Evolutionary conservation across 2,113 vertebrate species (phyloP).

Genomic region (Periophthalmodon schlosseri): DNA sequence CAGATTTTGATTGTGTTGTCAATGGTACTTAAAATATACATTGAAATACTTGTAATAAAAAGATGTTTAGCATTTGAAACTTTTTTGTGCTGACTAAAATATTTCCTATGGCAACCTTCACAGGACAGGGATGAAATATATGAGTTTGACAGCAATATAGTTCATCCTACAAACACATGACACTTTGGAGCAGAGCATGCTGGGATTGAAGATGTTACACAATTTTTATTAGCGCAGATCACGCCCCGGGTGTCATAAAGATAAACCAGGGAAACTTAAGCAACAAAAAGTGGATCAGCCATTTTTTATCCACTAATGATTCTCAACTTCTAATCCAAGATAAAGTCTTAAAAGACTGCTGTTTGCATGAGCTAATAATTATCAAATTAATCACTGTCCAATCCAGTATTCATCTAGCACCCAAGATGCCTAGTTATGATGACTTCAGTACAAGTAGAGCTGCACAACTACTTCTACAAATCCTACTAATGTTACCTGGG

Average conservation of each 20-base stretch:
- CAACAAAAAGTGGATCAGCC: conserved; percentile 48
- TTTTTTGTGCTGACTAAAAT: background rate
- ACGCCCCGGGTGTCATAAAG: conserved; percentile 71
- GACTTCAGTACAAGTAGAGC: background rate
- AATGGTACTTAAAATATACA: background rate
- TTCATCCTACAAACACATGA: background rate
- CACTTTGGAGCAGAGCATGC: conserved; percentile 23
- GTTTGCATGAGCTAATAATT: background rate
- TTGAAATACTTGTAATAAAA: background rate
- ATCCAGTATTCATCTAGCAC: background rate
- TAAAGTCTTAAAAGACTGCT: background rate
- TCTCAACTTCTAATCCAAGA: background rate
- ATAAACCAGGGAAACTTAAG: conserved; percentile 65
- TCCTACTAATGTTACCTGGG: too few relatives aligned
- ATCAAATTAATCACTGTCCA: background rate
- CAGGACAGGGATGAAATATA: background rate
- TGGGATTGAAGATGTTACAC: conserved; percentile 54
- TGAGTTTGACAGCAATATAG: background rate
- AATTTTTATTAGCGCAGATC: conserved; percentile 66
- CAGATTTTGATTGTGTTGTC: background rate
- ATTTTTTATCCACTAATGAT: conserved; percentile 28
- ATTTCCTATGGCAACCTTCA: background rate
- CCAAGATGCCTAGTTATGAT: background rate
- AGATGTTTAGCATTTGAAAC: background rate
- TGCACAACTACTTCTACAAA: too few relatives aligned